Evolutionary conservation across 2,113 vertebrate species (phyloP), one percentile per base, ranked within the genome.

Genomic region (Myxocyprinus asiaticus): DNA sequence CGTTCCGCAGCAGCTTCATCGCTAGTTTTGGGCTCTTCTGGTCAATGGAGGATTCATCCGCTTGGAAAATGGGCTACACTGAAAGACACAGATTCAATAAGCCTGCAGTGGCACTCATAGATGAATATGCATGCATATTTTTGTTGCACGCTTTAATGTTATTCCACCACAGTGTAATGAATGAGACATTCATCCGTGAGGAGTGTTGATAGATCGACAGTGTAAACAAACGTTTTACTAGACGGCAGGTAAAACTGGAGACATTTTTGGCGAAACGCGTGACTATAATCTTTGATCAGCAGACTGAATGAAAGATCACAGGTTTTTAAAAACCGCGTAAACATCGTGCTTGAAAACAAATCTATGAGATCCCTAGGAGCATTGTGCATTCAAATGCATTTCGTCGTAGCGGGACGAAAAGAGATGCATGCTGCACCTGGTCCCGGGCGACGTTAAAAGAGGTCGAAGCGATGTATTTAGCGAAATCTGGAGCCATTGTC

Each of bases 1-100:
- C 90, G 76, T 85, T 93, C 91, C 92, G 92, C 92, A 78, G 51
- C 68, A 69, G 88, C 87, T 91, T 51, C 79, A 90, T 85, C 90
- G 92, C 91, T 85, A 33, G 22, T 67, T 66, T 56, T 75, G 6
- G 77, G 67, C 78, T 83, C 76, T 59, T 56, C 58, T 59, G 81
- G 77, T 78, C 74, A 82, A 67, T 67, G 63, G 84, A 72, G 78
- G 86, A 88, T 90, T 83, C 89, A 86, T 92, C 90, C 91, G 91
- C 92, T 72, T 82, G 81, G 76, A 87, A 87, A 89, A 88, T 9
- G 72, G 67, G 47, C 43, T 62, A 65, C 43, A 58, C 42, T 79
- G 66, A 44, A 69, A 42, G 5, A 43, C 14, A 47, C 33, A 59
- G n/a, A 22, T 44, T 44, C 15, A 22, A 59, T 59, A 61, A 61